Evolutionary conservation across 2,113 vertebrate species (phyloP), one percentile per base, ranked within the genome.

Genomic region (Catagonus wagneri): DNA sequence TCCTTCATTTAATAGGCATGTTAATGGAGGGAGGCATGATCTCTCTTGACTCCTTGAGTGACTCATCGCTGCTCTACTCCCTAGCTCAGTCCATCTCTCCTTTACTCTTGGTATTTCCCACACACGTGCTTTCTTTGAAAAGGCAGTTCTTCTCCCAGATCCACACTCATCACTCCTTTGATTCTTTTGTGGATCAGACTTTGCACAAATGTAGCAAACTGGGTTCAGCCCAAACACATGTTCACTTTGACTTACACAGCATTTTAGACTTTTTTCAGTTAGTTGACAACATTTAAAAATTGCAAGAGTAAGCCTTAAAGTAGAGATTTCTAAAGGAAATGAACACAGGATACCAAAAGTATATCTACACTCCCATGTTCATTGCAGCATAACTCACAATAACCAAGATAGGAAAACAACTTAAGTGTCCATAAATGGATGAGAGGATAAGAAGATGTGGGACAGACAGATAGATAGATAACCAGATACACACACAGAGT

Each of bases 221-320:
- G 65, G 20, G 32, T 65, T 60, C 69, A 95, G 34, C 11, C 61
- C 17, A 87, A 36, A 86, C 9, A 71, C 9, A 65, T 27, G 76
- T 83, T 96, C 93, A 85, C 6, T 66, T 80, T 90, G 78, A 94
- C 58, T 60, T 93, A 87, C 4, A 66, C 1, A 61, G 60, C 15
- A 85, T 69, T 94, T 95, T 83, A 66, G 29, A n/a, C 44, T 36
- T 34, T 79, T 79, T 80, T 72, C 7, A 65, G 83, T 81, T 76
- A 94, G 63, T 92, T 89, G 50, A 15, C 20, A 95, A 25, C 65
- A 50, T 96, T 74, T 93, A 72, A 69, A 83, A 79, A 83, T 83
- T 79, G 20, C 19, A 96, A 79, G 27, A 81, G 7, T 52, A 34
- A 75, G 19, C 11, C 44, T 71, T 44, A 80, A 90, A 72, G 36